Conservation (phyloP, 2,888 invertebrate genomes). For the Shargacucullia verbasci region DNA sequence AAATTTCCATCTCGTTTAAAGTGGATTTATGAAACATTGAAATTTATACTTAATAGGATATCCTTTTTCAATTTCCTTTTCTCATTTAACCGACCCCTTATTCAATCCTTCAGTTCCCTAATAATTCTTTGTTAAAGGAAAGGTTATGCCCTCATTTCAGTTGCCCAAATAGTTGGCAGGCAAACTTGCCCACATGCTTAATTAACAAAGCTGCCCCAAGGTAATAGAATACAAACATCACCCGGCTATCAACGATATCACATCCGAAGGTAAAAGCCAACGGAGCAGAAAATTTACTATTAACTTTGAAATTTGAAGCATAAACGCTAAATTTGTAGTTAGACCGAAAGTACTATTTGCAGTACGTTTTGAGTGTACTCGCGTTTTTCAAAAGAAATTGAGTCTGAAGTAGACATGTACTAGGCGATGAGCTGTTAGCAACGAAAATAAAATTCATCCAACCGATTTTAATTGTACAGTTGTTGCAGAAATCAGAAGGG, state of each 20-base stretch:
- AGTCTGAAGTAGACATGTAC: neutral
- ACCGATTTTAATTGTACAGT: neutral
- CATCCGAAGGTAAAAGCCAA: constrained; percentile 17
- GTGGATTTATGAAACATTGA: constrained; percentile 34
- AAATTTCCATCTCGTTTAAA: constrained; percentile 29
- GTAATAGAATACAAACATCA: constrained; percentile 43
- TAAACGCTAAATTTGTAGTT: too few species aligned
- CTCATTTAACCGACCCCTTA: constrained; percentile 28
- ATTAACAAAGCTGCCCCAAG: constrained; percentile 39
- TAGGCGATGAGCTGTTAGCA: constrained; percentile 6
- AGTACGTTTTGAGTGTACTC: constrained; percentile 2
- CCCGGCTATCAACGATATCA: constrained; percentile 25
- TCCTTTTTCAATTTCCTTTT: constrained; percentile 47
- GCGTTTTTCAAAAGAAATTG: constrained; percentile 16
- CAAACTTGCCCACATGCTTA: constrained; percentile 31
- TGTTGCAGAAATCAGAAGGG: neutral
- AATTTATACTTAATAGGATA: constrained; percentile 48
- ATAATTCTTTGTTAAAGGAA: constrained; percentile 13
- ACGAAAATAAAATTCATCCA: neutral
- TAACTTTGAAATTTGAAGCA: constrained; percentile 23
- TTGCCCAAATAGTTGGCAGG: constrained; percentile 19
- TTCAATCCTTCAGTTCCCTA: constrained; percentile 22
- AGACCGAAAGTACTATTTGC: too few species aligned
- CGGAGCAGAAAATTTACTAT: constrained; percentile 18
- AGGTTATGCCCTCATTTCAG: constrained; percentile 11